phyloP scores from a whole-genome alignment of 2,797 vertebrate genomes.

The Podargus strigoides region DNA sequence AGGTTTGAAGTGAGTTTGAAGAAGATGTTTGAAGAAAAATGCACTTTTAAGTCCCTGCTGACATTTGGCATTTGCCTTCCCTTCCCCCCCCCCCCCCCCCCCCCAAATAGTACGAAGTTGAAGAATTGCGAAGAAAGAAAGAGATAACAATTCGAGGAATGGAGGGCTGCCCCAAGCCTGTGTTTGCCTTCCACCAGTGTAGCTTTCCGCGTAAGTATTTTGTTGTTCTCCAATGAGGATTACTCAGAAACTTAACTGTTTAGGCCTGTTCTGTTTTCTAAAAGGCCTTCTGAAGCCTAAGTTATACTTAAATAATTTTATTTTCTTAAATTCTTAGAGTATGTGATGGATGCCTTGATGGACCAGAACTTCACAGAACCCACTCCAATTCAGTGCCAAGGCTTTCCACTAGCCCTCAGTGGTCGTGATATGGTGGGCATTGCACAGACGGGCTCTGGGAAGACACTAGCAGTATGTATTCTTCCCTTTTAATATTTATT shows the following conservation, averaged over 20 bases:
- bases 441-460: constrained; percentile 96
- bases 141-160: constrained; percentile 92
- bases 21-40: no score
- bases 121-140: constrained; percentile 89
- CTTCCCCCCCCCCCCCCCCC: no score
- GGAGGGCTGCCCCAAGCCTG: constrained; percentile 86
- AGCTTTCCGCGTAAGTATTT: constrained; percentile 91
- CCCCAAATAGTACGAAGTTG: constrained; percentile 89
- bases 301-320: not conserved
- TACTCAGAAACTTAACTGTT: not conserved
- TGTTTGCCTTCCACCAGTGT: constrained; percentile 89
- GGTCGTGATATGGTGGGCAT: constrained; percentile 98
- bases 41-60: not conserved
- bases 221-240: not conserved
- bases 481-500: not conserved
- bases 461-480: constrained; percentile 89
- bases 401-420: constrained; percentile 91
- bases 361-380: constrained; percentile 96
- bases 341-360: constrained; percentile 91
- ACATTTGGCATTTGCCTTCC: not conserved
- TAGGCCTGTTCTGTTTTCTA: not conserved
- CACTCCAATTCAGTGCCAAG: constrained; percentile 95
- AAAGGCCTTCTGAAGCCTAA: not conserved
- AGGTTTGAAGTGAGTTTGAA: not conserved
- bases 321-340: constrained; percentile 78